phyloP scores from a whole-genome alignment of 2,113 vertebrate species.

The Charadrius vociferus region DNA sequence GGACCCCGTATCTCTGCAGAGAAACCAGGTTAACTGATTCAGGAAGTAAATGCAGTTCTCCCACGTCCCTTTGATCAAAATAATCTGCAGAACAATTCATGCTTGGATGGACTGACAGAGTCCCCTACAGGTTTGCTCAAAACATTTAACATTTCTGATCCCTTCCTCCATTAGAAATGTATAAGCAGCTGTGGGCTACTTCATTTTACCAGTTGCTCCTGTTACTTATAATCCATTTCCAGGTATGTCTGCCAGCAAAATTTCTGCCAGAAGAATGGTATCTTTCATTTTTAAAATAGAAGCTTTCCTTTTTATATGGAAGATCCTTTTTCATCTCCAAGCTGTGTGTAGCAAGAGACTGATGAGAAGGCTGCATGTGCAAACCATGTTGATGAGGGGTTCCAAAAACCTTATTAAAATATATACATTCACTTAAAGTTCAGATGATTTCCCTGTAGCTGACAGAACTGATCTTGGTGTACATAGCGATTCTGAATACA shows the following conservation, averaged over 20 bases:
- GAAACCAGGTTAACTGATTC: conserved; percentile 42
- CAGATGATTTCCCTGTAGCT: background rate
- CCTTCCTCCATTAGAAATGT: background rate
- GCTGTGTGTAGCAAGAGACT: background rate
- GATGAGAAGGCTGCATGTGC: conserved; percentile 27
- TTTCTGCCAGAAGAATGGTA: conserved; percentile 29
- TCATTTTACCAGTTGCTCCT: conserved; percentile 10
- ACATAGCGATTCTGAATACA: background rate
- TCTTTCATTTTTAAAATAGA: conserved; percentile 34
- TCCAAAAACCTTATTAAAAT: conserved; percentile 15
- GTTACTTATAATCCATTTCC: conserved; percentile 14
- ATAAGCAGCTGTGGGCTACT: conserved; percentile 8
- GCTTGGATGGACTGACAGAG: conserved; percentile 34
- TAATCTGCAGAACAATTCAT: conserved; percentile 22
- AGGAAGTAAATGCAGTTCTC: conserved; percentile 15
- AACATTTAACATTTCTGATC: conserved; percentile 32
- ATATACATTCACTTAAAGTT: background rate
- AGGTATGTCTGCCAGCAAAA: conserved; percentile 26
- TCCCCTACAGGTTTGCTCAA: background rate
- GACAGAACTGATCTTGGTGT: background rate
- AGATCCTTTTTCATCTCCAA: background rate
- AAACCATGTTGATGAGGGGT: background rate
- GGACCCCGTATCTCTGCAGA: background rate
- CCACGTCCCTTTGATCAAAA: background rate
- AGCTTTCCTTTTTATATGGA: conserved; percentile 13